These are phyloP conservation scores for Odontothrips loti DNA, from an alignment of 2,888 invertebrate genomes.

Conservation along the genomic window DNA sequence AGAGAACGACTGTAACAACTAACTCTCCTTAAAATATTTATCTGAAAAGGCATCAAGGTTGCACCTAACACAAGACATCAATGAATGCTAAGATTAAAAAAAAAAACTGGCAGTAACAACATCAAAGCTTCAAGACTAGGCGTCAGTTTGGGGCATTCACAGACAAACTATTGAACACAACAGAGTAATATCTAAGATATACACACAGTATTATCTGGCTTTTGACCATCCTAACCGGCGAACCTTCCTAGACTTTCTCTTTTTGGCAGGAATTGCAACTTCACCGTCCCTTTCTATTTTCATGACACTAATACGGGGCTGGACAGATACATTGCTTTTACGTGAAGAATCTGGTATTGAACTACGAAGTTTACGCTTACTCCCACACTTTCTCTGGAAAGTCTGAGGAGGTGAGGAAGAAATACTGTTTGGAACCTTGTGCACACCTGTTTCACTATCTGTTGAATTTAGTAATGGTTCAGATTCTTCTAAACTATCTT, in stretches of 20 bases:
- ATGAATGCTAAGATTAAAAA: not conserved
- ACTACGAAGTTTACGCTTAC: slow-evolving; percentile 9
- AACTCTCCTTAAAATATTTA: slow-evolving; percentile 7
- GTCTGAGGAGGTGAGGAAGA: not conserved
- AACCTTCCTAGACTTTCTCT: not conserved
- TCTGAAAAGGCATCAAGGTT: slow-evolving; percentile 8
- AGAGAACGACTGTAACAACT: slow-evolving; percentile 5
- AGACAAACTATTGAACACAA: slow-evolving; percentile 17
- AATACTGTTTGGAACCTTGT: slow-evolving; percentile 6
- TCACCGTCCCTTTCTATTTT: slow-evolving; percentile 9
- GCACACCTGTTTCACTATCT: not conserved
- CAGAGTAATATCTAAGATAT: not conserved
- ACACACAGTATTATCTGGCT: not conserved
- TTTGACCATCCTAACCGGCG: slow-evolving; percentile 4
- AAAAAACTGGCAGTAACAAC: not conserved
- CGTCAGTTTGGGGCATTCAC: slow-evolving; percentile 10
- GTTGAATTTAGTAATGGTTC: not conserved
- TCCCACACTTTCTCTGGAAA: not conserved
- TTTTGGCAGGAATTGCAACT: not conserved
- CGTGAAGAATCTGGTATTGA: not conserved
- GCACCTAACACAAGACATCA: not conserved
- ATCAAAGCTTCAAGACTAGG: slow-evolving; percentile 24
- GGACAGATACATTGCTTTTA: not conserved
- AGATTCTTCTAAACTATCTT: not conserved
- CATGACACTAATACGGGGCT: not conserved